phyloP scores from a whole-genome alignment of 2,113 vertebrate species.

The Procavia capensis region DNA sequence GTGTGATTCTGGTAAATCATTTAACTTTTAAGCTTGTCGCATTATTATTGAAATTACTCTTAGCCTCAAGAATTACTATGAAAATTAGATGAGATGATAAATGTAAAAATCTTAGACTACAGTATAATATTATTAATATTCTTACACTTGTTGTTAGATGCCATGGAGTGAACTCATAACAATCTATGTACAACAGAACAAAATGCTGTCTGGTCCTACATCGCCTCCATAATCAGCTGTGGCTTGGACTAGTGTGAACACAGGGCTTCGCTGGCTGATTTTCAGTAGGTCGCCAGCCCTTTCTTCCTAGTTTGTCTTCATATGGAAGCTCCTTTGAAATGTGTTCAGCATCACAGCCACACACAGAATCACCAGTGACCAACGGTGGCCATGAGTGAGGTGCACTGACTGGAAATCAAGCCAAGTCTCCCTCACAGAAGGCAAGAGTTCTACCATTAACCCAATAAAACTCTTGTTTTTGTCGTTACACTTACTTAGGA shows the following conservation, averaged over 20 bases:
- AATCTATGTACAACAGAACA: neutral
- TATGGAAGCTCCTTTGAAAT: neutral
- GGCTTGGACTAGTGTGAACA: neutral
- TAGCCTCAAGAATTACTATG: neutral
- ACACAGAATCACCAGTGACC: neutral
- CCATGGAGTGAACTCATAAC: neutral
- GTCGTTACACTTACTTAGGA: neutral
- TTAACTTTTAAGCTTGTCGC: neutral
- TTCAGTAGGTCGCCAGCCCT: neutral
- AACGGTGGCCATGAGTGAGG: neutral
- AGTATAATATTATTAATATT: neutral
- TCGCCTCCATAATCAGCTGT: neutral
- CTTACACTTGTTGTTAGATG: neutral
- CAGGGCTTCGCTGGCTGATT: neutral
- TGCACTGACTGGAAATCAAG: neutral
- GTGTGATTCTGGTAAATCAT: neutral
- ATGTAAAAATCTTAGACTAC: neutral
- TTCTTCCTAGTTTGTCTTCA: neutral
- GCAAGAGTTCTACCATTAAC: no score
- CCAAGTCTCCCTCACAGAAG: neutral
- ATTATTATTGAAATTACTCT: neutral
- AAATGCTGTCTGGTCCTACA: neutral
- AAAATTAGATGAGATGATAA: conserved; percentile 23
- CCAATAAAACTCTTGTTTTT: neutral
- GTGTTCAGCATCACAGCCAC: neutral